Evolutionary conservation across 1,140 invertebrate genomes (phyloP), one percentile per base, ranked within the genome.

Genomic region (Zaprionus gabonicus): DNA sequence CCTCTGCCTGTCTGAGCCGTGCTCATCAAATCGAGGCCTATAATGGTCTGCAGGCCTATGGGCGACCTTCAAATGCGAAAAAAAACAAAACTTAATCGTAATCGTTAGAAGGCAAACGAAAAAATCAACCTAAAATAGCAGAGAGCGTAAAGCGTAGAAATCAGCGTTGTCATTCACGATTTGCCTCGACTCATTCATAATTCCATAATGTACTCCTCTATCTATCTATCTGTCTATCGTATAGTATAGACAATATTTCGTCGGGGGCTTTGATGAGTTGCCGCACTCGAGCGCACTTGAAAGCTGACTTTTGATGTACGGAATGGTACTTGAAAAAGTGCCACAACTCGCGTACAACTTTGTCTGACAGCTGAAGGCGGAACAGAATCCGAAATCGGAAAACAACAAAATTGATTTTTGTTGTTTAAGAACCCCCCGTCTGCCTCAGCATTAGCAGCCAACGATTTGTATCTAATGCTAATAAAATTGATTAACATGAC

Each of bases 401-500:
- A 38, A 56, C 44, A 27, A 41, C 9, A 68, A 56, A 62, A 78
- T 55, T 38, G 38, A 27, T 34, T 51, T n/a, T 53, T 65, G 10
- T 64, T 25, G 23, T 64, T 38, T 34, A 49, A 51, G 46, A 73
- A 17, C 36, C 15, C n/a, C 41, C 41, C 41, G 12, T 41, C 31
- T 9, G 2, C 0, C 9, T 34, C 0, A 34, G 9, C 31, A 34
- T 34, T 34, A 34, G 9, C 31, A 34, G 38, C 15, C 15, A 15
- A 4, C 38, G n/a, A 68, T 51, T 51, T 69, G 34, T 66, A 59
- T 58, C 66, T 63, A 78, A 84, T 88, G 81, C 74, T 87, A 87
- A 84, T 88, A 87, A 87, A 87, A 78, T 88, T 87, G 78, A 81
- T 88, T 88, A 80, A 82, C 76, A 71, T 80, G 80, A 65, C 71